phyloP scores from a whole-genome alignment of 2,797 vertebrate genomes.

The Epinephelus awoara region DNA sequence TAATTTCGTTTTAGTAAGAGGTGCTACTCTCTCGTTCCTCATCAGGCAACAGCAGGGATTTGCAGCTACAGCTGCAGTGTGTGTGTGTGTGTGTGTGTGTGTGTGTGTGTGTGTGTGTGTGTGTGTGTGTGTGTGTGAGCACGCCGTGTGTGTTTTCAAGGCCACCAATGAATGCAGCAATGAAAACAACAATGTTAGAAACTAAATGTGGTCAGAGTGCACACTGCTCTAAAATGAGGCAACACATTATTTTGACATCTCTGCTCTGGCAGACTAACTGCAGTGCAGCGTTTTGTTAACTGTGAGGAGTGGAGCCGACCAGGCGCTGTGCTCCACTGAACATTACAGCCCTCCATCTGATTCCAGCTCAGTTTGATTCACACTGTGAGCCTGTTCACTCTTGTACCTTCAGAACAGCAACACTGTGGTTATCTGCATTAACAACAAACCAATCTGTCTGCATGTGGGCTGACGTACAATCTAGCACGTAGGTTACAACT shows the following conservation, averaged over 20 bases:
- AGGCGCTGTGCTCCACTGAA: conserved; percentile 49
- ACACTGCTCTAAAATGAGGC: conserved; percentile 47
- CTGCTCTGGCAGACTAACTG: conserved; percentile 55
- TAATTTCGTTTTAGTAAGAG: not conserved
- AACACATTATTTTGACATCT: conserved; percentile 65
- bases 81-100: not conserved
- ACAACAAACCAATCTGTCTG: not conserved
- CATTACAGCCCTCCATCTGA: conserved; percentile 22
- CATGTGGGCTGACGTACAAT: not conserved
- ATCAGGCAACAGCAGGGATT: conserved; percentile 9
- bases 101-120: too few species aligned
- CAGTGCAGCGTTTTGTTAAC: conserved; percentile 55
- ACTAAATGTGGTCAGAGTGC: conserved; percentile 45
- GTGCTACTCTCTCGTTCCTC: not conserved
- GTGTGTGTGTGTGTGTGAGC: not conserved
- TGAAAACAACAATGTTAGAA: conserved; percentile 37
- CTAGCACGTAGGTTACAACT: not conserved
- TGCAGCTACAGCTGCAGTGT: not conserved
- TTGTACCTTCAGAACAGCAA: not conserved
- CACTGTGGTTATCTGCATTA: not conserved
- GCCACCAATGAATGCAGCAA: not conserved
- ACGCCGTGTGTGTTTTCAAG: not conserved
- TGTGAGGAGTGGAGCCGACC: conserved; percentile 42
- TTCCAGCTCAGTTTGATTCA: conserved; percentile 26
- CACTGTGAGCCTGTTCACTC: conserved; percentile 1